Base-by-base conservation (phyloP, 2,888 invertebrate genomes). In the Fragum fragum region DNA sequence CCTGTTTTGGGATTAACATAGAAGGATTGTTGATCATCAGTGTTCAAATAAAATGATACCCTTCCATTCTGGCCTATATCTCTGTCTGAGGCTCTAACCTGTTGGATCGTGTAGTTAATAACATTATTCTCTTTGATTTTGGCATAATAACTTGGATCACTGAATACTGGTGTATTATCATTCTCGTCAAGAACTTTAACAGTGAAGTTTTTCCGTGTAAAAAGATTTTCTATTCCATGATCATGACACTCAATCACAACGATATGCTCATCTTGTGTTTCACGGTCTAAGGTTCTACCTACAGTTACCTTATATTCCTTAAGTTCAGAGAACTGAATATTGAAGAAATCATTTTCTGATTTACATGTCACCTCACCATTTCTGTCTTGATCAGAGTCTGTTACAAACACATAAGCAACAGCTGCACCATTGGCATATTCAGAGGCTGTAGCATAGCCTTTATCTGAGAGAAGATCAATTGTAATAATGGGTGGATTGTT, bases 161-260 rank as follows among this genome's bases (percentile, higher is more conserved):
- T 66, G 93, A 99, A 99, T 90, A 95, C 95, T 0, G 99, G 99
- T 0, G 97, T 95, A 94, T 98, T 98, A 92, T 99, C 99, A 91
- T 99, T 99, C 0, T 98, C 96, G 92, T 99, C 99, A 66, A 96
- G 94, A 0, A 99, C 97, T 18, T 78, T 76, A 0, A 91, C 90
- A 29, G 79, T 81, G 74, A 90, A 90, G 36, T 76, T 71, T 18
- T 81, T 71, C 5, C 80, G 66, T 0, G 88, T 73, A 26, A 68
- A 84, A 39, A 87, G 70, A 18, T 79, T 71, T 32, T 89, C 89
- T 9, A 84, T 80, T 11, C 90, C 90, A 53, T 86, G 83, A 76
- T 90, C 90, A 21, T 79, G 72, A 76, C 90, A 90, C 11, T 73
- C 79, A 11, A 90, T 80, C 0, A 78, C 85, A 5, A 90, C 87